Evolutionary conservation across 2,113 vertebrate species (phyloP).

Genomic region (Laterallus jamaicensis): DNA sequence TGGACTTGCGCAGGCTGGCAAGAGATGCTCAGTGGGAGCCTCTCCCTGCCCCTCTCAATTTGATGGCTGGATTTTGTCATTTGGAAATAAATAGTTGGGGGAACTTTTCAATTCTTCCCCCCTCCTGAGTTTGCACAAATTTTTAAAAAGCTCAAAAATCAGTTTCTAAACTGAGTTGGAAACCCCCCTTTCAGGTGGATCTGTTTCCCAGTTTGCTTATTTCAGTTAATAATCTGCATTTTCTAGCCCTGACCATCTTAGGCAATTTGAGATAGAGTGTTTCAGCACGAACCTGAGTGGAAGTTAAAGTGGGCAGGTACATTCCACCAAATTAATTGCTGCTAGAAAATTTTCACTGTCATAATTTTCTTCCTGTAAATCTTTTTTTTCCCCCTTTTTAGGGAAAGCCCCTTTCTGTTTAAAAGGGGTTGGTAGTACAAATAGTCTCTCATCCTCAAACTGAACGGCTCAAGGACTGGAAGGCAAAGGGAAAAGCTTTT

Average conservation of each 20-base stretch:
- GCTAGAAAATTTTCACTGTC: not conserved
- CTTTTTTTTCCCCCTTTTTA: not conserved
- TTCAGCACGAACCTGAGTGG: not conserved
- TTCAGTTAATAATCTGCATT: not conserved
- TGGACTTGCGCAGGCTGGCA: not conserved
- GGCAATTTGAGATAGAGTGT: not conserved
- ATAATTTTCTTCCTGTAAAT: not conserved
- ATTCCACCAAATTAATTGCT: not conserved
- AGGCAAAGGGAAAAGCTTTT: not conserved
- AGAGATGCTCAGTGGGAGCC: accelerated
- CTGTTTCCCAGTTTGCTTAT: not conserved
- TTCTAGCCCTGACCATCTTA: not conserved
- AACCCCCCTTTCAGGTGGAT: not conserved
- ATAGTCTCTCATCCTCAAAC: not conserved
- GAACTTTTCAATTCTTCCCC: not conserved
- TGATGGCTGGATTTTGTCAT: not conserved
- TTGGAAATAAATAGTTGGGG: not conserved
- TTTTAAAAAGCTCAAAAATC: not conserved
- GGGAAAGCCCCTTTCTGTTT: not conserved
- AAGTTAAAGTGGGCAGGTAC: not conserved
- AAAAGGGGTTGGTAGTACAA: not conserved
- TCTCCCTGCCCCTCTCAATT: not conserved
- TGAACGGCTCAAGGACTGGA: not conserved
- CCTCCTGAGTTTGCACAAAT: accelerated
- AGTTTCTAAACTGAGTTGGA: not conserved